A percentile compares a stretch with the other conserved stretches of the same genome.
Evolutionary conservation across 2,797 vertebrate genomes (phyloP).

Genomic region (Gallinago stenura): DNA sequence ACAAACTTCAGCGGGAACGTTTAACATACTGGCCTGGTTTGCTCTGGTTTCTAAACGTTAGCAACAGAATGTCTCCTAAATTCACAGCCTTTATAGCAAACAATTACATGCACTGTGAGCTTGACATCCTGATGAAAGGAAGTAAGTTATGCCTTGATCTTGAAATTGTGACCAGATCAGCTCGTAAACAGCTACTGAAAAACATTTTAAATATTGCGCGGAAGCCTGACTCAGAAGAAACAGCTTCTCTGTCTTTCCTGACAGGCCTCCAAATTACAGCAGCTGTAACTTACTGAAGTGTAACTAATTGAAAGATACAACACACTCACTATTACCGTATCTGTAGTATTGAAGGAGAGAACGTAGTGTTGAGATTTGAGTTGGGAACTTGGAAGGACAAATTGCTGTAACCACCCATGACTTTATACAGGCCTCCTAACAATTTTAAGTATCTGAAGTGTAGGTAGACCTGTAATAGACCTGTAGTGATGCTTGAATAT

Average conservation of each 20-base stretch:
- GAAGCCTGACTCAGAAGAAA: background rate
- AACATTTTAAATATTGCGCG: background rate
- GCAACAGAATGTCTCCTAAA: background rate
- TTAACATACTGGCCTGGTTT: background rate
- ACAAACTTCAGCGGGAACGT: background rate
- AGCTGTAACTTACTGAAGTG: constrained; percentile 6
- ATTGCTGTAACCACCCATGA: background rate
- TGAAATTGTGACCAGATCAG: constrained; percentile 34
- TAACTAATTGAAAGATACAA: constrained; percentile 2
- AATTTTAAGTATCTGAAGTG: background rate
- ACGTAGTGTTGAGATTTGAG: background rate
- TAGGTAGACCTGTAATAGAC: background rate
- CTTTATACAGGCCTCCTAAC: background rate
- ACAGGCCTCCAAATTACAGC: constrained; percentile 11
- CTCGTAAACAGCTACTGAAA: constrained; percentile 27
- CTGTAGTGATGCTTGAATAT: background rate
- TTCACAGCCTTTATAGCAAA: background rate
- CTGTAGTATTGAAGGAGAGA: background rate
- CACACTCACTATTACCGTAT: background rate
- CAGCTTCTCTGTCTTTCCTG: constrained; percentile 27
- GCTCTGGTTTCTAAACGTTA: background rate
- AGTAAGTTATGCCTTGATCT: constrained; percentile 26
- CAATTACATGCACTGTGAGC: background rate
- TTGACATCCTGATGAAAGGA: background rate
- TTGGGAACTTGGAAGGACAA: background rate